phyloP scores from a whole-genome alignment of 2,888 invertebrate species.

The Plagodis pulveraria region DNA sequence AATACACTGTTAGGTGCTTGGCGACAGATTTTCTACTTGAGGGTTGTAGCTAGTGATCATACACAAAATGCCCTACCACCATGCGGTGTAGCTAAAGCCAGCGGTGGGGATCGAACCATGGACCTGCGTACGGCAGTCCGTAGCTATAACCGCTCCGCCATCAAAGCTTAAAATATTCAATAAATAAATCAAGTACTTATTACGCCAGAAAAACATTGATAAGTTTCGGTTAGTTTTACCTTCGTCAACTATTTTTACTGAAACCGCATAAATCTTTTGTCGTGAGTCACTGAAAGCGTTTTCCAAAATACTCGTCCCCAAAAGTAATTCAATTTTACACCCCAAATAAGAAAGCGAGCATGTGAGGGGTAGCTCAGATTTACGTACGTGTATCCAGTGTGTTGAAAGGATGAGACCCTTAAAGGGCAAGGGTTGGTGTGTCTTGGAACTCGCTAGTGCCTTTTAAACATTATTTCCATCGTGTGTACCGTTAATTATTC shows the following conservation, averaged over 20 bases:
- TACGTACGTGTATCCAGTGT: constrained; percentile 10
- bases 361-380: constrained; percentile 52
- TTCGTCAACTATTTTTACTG: constrained; percentile 10
- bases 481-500: constrained; percentile 65
- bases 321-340: constrained; percentile 70
- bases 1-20: too few relatives aligned
- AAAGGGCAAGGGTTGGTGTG: constrained; percentile 57
- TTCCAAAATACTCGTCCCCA: constrained; percentile 60
- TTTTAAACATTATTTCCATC: constrained; percentile 71
- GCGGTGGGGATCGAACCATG: too few relatives aligned
- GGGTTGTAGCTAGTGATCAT: too few relatives aligned
- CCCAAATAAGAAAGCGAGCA: constrained; percentile 62
- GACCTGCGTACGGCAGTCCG: too few relatives aligned
- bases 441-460: constrained; percentile 55
- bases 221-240: constrained; percentile 15
- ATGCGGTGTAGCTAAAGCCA: too few relatives aligned
- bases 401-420: constrained; percentile 43
- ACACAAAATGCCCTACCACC: too few relatives aligned
- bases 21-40: too few relatives aligned
- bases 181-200: too few relatives aligned
- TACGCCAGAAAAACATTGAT: too few relatives aligned
- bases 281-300: constrained; percentile 56
- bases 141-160: too few relatives aligned
- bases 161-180: too few relatives aligned
- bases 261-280: constrained; percentile 36